Conservation (phyloP, 2,113 vertebrate species). For the Hypocryptadius cinnamomeus region DNA sequence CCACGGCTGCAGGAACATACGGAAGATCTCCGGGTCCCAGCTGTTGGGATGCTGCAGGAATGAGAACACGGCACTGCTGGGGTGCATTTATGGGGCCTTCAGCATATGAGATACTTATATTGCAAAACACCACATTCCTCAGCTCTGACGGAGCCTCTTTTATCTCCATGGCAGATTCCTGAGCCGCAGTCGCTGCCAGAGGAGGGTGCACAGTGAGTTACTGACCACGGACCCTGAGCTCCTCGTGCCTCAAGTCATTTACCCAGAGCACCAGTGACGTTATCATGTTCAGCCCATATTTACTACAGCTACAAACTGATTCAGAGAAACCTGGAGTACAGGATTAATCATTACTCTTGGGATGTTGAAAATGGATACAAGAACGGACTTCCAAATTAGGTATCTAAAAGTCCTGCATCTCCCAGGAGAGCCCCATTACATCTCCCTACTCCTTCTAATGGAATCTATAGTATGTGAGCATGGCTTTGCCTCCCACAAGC, state of each 20-base stretch:
- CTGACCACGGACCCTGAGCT: neutral
- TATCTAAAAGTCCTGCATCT: conserved; percentile 57
- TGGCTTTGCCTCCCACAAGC: neutral
- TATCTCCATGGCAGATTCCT: conserved; percentile 46
- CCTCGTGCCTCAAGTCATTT: conserved; percentile 9
- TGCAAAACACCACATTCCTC: conserved; percentile 50
- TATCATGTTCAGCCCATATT: conserved; percentile 9
- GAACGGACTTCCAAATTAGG: conserved; percentile 60
- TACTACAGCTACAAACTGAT: conserved; percentile 52
- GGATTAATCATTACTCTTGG: conserved; percentile 51
- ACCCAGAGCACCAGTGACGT: conserved; percentile 23
- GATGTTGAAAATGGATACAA: conserved; percentile 50
- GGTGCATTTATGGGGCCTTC: neutral
- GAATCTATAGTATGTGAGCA: conserved; percentile 33
- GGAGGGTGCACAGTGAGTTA: conserved; percentile 12
- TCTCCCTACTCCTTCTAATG: conserved; percentile 42
- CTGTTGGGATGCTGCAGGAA: neutral
- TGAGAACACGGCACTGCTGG: conserved; percentile 8
- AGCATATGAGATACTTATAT: neutral
- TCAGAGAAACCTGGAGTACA: conserved; percentile 41
- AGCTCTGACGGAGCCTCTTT: conserved; percentile 33
- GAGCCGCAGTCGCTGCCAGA: neutral
- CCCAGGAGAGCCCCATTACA: conserved; percentile 36
- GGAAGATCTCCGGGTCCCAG: neutral
- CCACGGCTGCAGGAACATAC: accelerated